Evolutionary conservation across 2,113 vertebrate species (phyloP).

Genomic region (Panthera leo): DNA sequence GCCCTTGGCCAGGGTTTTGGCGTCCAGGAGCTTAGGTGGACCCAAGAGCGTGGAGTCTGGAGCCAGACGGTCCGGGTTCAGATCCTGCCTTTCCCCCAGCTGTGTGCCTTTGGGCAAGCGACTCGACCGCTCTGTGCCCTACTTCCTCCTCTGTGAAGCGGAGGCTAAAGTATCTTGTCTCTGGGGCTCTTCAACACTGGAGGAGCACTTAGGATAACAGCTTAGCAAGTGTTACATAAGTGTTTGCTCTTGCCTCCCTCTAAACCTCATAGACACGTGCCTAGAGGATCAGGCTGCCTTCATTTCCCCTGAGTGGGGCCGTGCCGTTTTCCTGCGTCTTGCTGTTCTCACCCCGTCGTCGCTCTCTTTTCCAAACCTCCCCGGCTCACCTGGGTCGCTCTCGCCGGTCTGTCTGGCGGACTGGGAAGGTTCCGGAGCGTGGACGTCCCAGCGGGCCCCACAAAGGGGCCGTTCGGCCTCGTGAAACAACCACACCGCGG

Average conservation of each 20-base stretch:
- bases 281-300: fast-evolving
- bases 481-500: fast-evolving
- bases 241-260: too few relatives aligned
- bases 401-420: background rate
- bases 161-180: background rate
- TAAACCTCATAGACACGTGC: background rate
- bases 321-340: fast-evolving
- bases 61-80: background rate
- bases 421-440: fast-evolving
- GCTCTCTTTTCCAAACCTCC: background rate
- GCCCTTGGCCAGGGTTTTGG: background rate
- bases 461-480: background rate
- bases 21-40: background rate
- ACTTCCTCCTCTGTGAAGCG: background rate
- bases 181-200: background rate
- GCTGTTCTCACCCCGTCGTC: fast-evolving
- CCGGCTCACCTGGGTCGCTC: background rate
- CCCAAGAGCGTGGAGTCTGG: background rate
- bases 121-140: background rate
- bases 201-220: background rate
- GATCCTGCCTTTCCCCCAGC: background rate
- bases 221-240: background rate
- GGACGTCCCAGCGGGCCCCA: background rate
- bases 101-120: background rate
- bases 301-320: fast-evolving